Base-by-base conservation (phyloP, 2,797 vertebrate species). In the Malurus leucopterus region DNA sequence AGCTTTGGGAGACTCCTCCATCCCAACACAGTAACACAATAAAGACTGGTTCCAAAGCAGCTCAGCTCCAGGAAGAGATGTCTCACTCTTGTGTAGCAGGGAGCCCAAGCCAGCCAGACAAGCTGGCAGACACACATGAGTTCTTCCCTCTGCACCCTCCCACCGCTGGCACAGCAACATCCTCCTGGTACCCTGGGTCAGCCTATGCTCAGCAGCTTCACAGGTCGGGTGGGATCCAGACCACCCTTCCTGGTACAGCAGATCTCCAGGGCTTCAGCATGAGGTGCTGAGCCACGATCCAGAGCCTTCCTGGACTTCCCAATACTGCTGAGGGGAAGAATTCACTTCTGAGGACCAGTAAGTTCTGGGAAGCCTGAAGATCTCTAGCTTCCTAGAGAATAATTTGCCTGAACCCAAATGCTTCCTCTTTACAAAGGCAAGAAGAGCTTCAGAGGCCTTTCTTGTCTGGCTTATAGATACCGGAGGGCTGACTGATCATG, bases 161-260 rank as follows among this genome's bases (percentile, higher is more conserved):
- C 15, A 22, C 22, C 2, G 8, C 26, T 0, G 0, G 47, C 38
- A 23, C 6, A 22, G 24, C 0, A 0, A 75, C 63, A 30, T 68
- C 11, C 8, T 21, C 21, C 18, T 11, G 0, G 0, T 18, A 43
- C 9, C 30, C 40, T 20, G n/a, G 30, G 16, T 43, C 38, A 49
- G 32, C 32, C 53, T 0, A 0, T 38, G 67, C 17, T 34, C 68
- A 65, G 24, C 40, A 68, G 24, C 24, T 38, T 30, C 29, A 29
- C 23, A 36, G 15, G 18, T 41, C 62, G 49, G 51, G 22, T 27
- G 62, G 69, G 20, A 62, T 49, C 18, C 32, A 41, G 20, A 13
- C 13, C 6, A 3, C 4, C 1, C 2, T 67, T 13, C 13, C 47
- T 5, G 3, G 40, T 53, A 46, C 10, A 57, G n/a, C 0, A 0